Conservation (phyloP, 2,113 vertebrate genomes). For the Xyliphius kryptos region DNA sequence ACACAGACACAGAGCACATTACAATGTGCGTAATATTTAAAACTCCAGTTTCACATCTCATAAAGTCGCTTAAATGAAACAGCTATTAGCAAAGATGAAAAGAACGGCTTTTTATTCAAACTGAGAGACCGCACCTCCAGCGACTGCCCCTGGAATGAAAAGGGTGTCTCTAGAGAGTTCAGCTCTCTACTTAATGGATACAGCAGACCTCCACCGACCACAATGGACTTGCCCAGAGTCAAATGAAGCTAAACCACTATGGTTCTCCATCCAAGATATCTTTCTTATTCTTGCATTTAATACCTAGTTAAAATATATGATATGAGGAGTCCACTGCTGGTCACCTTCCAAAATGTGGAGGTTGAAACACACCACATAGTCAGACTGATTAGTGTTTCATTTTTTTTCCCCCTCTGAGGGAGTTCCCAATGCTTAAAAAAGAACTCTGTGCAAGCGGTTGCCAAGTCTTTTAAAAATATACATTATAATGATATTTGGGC, state of each 20-base stretch:
- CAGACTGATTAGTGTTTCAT: constrained; percentile 19
- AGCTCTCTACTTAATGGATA: constrained; percentile 49
- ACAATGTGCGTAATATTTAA: no score
- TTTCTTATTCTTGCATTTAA: constrained; percentile 43
- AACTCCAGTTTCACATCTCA: no score
- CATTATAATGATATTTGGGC: no score
- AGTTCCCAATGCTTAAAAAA: constrained; percentile 15
- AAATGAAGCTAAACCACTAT: constrained; percentile 40
- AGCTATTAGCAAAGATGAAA: constrained; percentile 1
- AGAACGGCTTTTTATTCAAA: neutral
- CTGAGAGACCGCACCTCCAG: constrained; percentile 1
- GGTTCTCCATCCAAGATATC: constrained; percentile 22
- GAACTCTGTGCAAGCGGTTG: neutral
- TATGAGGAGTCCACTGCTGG: constrained; percentile 31
- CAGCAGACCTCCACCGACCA: constrained; percentile 50
- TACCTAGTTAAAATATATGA: constrained; percentile 37
- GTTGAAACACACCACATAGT: constrained; percentile 9
- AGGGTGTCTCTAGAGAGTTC: constrained; percentile 14
- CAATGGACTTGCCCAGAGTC: constrained; percentile 50
- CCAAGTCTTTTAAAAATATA: no score
- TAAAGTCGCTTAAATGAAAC: no score
- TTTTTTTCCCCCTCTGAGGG: no score
- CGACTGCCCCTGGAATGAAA: neutral
- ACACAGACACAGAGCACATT: neutral
- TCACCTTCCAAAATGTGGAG: constrained; percentile 7